Base-by-base conservation (phyloP, 2,113 vertebrate species). In the Calyptomena viridis region DNA sequence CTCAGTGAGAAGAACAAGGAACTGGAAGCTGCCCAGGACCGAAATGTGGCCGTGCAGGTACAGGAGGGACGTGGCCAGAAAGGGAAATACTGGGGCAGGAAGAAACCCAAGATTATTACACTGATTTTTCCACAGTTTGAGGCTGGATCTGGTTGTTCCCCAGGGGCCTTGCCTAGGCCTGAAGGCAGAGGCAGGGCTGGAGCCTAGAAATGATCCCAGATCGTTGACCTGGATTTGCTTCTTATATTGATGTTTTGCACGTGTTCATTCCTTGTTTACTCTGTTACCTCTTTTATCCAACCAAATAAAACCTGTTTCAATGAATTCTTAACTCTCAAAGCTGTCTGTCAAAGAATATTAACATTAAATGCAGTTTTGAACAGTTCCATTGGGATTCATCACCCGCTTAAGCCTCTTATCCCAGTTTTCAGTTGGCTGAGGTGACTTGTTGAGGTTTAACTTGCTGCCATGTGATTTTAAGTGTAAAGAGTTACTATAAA, bases 1-100 rank as follows among this genome's bases (percentile, higher is more conserved):
- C 50, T 98, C 25, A 98, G 80, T 44, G 98, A 98, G 66, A 99
- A 98, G 92, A 99, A 98, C 80, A 98, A 97, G 89, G 98, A 99
- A 83, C 97, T 99, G 24, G 99, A 99, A 95, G 93, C 94, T 56
- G 93, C 97, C 31, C 98, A 98, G 77, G 97, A 98, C 28, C 98
- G 71, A 60, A 95, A 94, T 31, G 85, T 96, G n/a, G 95, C 98
- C 8, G 64, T 98, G 81, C 98, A 99, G 98, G 99, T 99, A 98
- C 95, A 62, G 74, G 25, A 13, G 15, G 33, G 33, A 37, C 5
- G 12, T 16, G 49, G 18, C 2, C 0, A 25, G 53, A 33, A 13
- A 0, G 21, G 47, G 49, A 5, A 8, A 37, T 76, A 69, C 50
- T 73, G 53, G 33, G 87, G 67, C 42, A 64, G 81, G 58, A 79